Base-by-base conservation (phyloP, 2,888 invertebrate genomes). In the Fabriciana adippe region DNA sequence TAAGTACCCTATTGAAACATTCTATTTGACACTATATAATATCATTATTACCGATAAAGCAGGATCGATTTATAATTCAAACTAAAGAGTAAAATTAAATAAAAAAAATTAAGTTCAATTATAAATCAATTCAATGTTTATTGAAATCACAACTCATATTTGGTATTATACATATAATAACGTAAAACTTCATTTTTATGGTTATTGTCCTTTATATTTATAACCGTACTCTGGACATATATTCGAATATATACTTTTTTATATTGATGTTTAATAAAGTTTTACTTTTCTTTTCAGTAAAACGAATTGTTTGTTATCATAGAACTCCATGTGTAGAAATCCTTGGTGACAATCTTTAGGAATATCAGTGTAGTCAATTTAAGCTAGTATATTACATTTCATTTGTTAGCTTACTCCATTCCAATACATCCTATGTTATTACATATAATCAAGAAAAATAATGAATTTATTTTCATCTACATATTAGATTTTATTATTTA, bases 351-450 rank as follows among this genome's bases (percentile, higher is more conserved):
- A 35, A 31, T 63, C 69, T 68, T 57, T 70, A 68, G 65, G 61
- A 70, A 66, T 72, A 61, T 69, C 64, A 73, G 69, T 77, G 72
- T 79, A 77, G 73, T 75, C 26, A 62, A 60, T 63, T 59, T 75
- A 73, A 69, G 63, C 64, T 64, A 71, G 68, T 67, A 16, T 64
- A 65, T 67, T 21, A 66, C 55, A 64, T 65, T 73, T 67, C 70
- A 64, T 69, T 74, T 69, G 64, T 68, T 75, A 73, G 73, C 69
- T 73, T 72, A 74, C 79, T 84, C 76, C 88, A 88, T 88, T 88
- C 88, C 88, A 88, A 67, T 81, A 70, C 75, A 76, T 78, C 78
- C 79, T 84, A 75, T 77, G 76, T 78, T 75, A 76, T 72, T 73
- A 75, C 75, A 76, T 72, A 72, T 61, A 70, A 73, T 69, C 68